Conservation (phyloP, 2,113 vertebrate species). For the Willisornis vidua region DNA sequence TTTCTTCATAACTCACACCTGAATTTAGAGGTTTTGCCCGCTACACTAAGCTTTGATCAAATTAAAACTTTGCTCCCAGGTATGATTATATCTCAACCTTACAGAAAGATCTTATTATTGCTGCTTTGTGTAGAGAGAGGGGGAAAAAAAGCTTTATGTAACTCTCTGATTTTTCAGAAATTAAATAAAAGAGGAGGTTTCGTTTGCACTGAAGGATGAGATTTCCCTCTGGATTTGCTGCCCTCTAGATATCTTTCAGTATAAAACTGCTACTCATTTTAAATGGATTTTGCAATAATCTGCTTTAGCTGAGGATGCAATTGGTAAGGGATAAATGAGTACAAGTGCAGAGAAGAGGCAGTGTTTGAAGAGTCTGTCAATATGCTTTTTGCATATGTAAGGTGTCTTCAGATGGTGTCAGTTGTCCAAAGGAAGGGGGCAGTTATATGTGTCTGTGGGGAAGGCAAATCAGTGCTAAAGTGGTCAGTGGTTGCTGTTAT, state of each 20-base stretch:
- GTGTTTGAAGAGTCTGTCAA: neutral
- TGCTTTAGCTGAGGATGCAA: constrained; percentile 2
- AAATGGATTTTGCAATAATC: constrained; percentile 44
- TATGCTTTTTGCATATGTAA: neutral
- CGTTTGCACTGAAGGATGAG: constrained; percentile 36
- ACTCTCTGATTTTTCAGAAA: constrained; percentile 27
- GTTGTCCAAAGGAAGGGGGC: neutral
- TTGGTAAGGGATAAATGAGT: neutral
- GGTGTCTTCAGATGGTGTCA: neutral
- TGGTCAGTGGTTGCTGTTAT: neutral
- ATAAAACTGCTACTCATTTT: constrained; percentile 46
- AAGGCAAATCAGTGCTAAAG: neutral
- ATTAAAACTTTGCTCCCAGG: neutral
- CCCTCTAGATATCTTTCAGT: constrained; percentile 64
- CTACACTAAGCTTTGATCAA: constrained; percentile 2
- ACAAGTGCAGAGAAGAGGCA: neutral
- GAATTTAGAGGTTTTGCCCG: neutral
- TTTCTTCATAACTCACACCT: constrained; percentile 11
- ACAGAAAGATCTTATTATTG: neutral
- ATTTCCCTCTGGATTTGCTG: constrained; percentile 67
- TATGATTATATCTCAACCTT: neutral
- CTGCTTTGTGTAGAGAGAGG: neutral
- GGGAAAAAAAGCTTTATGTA: neutral
- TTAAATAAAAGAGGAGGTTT: constrained; percentile 32
- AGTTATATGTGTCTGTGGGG: neutral